Base-by-base conservation (phyloP, 2,113 vertebrate genomes). In the Sceloporus tristichus region DNA sequence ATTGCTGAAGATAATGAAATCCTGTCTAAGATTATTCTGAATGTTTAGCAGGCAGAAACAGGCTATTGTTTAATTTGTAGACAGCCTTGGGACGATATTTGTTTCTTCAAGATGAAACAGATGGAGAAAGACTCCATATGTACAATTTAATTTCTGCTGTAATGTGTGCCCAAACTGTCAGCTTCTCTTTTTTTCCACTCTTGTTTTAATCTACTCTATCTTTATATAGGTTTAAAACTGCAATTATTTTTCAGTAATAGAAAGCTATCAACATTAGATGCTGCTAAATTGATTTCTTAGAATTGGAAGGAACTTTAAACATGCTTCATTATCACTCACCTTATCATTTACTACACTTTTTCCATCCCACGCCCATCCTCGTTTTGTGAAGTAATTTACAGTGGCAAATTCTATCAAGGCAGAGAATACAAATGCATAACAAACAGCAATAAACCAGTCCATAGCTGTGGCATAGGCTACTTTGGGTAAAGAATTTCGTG, bases 361-460 rank as follows among this genome's bases (percentile, higher is more conserved):
- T 83, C 99, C 99, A 91, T 99, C 99, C 99, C 99, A 99, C 19
- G 99, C 98, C 99, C 99, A 99, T 96, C 98, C 98, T 82, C 98
- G 97, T 96, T 99, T 99, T 87, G 99, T 99, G 97, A 99, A 99
- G 96, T 99, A 99, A 96, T 99, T 99, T 94, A 99, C 99, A 34
- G 99, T 99, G 92, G 99, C 99, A 91, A 98, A 99, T 95, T 99
- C 99, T 87, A 99, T 99, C 92, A 99, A 95, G 84, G 99, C 99
- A 54, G 99, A 99, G 96, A 99, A 99, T 81, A 99, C 99, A 89
- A 99, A 99, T 2, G 99, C 99, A 23, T 99, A 99, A 92, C 99
- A 99, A 82, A 99, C 99, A 4, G 99, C 99, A 70, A 99, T 99
- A 94, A 99, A 99, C 99, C 99, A 99, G 97, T 99, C 99, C 99